Evolutionary conservation across 1,140 invertebrate species (phyloP).

Genomic region (Zaprionus inermis): DNA sequence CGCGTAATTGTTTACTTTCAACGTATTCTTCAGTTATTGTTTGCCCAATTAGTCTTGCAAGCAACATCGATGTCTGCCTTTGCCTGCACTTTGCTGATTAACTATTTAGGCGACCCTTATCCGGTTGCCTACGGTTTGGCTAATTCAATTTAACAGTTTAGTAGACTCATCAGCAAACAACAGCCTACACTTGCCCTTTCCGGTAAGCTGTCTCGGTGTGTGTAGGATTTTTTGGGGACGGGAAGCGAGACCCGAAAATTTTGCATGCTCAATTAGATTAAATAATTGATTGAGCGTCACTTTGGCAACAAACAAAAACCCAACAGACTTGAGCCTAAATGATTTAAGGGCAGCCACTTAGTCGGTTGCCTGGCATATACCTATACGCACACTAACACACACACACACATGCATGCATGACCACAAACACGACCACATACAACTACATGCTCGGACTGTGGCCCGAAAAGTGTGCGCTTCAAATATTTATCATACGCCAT

Average conservation of each 20-base stretch:
- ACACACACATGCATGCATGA: neutral
- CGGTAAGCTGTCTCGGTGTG: neutral
- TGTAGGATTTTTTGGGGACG: neutral
- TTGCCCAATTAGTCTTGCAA: neutral
- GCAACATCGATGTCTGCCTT: neutral
- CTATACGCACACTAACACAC: neutral
- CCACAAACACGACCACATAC: neutral
- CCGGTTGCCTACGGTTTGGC: neutral
- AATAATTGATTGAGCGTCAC: conserved; percentile 49
- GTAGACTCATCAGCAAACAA: conserved; percentile 6
- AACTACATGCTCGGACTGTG: conserved; percentile 7
- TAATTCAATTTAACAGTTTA: conserved; percentile 25
- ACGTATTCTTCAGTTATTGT: neutral
- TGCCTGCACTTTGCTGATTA: conserved; percentile 6
- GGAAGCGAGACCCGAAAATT: conserved; percentile 10
- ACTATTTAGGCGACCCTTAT: conserved; percentile 4
- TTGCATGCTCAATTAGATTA: conserved; percentile 33
- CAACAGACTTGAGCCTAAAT: conserved; percentile 19
- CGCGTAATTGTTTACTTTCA: too few species aligned
- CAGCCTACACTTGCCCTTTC: conserved; percentile 1
- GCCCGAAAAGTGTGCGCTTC: conserved; percentile 34
- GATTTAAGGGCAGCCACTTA: conserved; percentile 33
- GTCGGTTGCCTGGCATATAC: conserved; percentile 8
- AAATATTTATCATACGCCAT: conserved; percentile 68
- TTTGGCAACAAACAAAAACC: conserved; percentile 25